Evolutionary conservation across 1,140 invertebrate genomes (phyloP).

Genomic region (Aphidius ervi): DNA sequence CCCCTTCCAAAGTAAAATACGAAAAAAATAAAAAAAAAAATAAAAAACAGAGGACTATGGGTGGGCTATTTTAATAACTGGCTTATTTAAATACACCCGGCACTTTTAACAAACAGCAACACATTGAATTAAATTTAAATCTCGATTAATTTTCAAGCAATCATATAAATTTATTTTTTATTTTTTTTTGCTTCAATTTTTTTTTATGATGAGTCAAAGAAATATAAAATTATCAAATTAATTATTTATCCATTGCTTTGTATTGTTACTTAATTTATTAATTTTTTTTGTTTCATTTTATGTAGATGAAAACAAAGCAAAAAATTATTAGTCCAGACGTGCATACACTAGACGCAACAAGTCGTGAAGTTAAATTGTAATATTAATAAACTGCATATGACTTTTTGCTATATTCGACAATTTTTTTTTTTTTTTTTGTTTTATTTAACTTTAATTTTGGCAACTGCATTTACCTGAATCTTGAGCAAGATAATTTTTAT

Average conservation of each 20-base stretch:
- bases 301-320: too few relatives aligned
- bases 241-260: too few relatives aligned
- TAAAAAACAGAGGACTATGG: constrained; percentile 12
- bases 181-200: background rate
- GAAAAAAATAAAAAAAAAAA: background rate
- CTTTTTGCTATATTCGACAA: constrained; percentile 2
- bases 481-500: constrained; percentile 16
- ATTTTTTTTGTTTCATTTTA: too few relatives aligned
- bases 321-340: too few relatives aligned
- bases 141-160: too few relatives aligned
- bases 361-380: constrained; percentile 17
- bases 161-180: background rate
- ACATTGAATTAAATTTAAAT: too few relatives aligned
- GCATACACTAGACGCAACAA: background rate
- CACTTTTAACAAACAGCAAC: too few relatives aligned
- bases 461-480: constrained; percentile 16
- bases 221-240: too few relatives aligned
- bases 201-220: too few relatives aligned
- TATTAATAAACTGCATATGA: constrained; percentile 21
- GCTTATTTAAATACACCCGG: too few relatives aligned
- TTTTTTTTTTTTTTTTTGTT: background rate
- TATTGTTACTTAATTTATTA: too few relatives aligned
- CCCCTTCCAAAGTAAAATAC: background rate
- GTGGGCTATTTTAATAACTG: constrained; percentile 28
- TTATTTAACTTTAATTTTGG: constrained; percentile 12